Conservation (phyloP, 2,888 invertebrate genomes). For the Habroteleia sp. region DNA sequence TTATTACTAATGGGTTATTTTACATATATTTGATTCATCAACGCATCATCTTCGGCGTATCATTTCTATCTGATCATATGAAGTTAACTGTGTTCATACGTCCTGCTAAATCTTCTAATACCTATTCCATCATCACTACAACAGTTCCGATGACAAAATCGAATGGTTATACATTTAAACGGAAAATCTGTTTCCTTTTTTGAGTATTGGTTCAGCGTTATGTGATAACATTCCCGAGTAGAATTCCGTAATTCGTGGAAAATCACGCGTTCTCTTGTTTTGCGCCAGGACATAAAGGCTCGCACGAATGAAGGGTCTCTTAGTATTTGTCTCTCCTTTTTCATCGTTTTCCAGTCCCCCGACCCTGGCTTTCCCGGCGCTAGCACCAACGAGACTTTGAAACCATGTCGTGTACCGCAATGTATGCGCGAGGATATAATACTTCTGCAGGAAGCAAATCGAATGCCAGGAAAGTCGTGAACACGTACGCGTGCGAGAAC, state of each 20-base stretch:
- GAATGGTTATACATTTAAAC: too few relatives aligned
- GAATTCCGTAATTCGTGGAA: conserved; percentile 19
- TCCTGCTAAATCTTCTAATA: too few relatives aligned
- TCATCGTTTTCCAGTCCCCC: conserved; percentile 11
- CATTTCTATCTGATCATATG: too few relatives aligned
- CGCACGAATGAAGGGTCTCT: conserved; percentile 29
- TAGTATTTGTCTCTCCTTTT: conserved; percentile 21
- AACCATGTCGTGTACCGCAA: conserved; percentile 43
- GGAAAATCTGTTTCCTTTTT: too few relatives aligned
- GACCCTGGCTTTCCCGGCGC: conserved; percentile 1
- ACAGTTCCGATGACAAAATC: too few relatives aligned
- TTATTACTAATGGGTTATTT: too few relatives aligned
- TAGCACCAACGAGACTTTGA: conserved; percentile 10
- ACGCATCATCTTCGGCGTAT: too few relatives aligned
- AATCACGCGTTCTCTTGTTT: conserved; percentile 39
- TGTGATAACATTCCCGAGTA: background rate
- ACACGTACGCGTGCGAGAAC: conserved; percentile 48
- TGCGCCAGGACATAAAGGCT: conserved; percentile 22
- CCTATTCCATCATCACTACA: too few relatives aligned
- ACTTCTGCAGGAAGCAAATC: conserved; percentile 49
- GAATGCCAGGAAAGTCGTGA: conserved; percentile 45
- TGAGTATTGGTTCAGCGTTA: too few relatives aligned
- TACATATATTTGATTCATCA: too few relatives aligned
- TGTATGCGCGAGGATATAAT: conserved; percentile 40
- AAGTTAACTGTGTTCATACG: too few relatives aligned